These are phyloP conservation scores for Trididemnum clinides DNA, from an alignment of 23 tunicate genomes.

Conservation along the genomic window DNA sequence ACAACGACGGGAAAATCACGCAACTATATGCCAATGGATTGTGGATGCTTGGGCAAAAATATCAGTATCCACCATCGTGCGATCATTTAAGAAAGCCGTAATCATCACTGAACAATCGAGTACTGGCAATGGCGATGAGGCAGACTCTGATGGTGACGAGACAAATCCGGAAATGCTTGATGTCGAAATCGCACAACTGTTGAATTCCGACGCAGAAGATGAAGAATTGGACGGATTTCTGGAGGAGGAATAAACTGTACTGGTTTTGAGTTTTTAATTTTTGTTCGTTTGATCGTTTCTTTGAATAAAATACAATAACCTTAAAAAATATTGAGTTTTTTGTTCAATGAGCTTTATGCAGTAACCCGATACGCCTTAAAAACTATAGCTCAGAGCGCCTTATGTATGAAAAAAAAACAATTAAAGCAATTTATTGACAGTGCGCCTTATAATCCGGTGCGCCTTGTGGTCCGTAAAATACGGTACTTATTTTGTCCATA, in stretches of 20 bases:
- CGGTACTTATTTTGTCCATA: too few species aligned
- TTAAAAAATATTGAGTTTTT: slow-evolving; percentile 29
- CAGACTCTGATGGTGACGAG: slow-evolving; percentile 60
- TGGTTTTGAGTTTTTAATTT: slow-evolving; percentile 52
- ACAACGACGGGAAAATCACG: slow-evolving; percentile 49
- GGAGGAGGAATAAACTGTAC: slow-evolving; percentile 56
- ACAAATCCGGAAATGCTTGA: slow-evolving; percentile 60
- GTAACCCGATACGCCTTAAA: slow-evolving; percentile 19
- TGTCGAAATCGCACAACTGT: slow-evolving; percentile 60
- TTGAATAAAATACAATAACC: slow-evolving; percentile 43
- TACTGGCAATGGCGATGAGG: slow-evolving; percentile 46
- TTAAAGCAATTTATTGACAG: slow-evolving; percentile 39
- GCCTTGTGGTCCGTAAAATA: slow-evolving; percentile 38
- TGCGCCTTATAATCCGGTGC: too few species aligned
- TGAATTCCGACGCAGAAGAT: slow-evolving; percentile 56
- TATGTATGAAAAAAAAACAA: slow-evolving; percentile 29
- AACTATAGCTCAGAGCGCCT: slow-evolving; percentile 41
- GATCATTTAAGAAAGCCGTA: slow-evolving; percentile 54
- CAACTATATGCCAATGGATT: slow-evolving; percentile 56
- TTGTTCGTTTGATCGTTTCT: slow-evolving; percentile 51
- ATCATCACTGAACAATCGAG: slow-evolving; percentile 51
- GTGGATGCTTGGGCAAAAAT: slow-evolving; percentile 52
- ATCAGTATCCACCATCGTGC: slow-evolving; percentile 55
- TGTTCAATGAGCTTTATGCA: not conserved
- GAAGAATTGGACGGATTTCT: slow-evolving; percentile 48